Evolutionary conservation across 2,888 invertebrate genomes (phyloP).

Genomic region (Syrphus vitripennis): DNA sequence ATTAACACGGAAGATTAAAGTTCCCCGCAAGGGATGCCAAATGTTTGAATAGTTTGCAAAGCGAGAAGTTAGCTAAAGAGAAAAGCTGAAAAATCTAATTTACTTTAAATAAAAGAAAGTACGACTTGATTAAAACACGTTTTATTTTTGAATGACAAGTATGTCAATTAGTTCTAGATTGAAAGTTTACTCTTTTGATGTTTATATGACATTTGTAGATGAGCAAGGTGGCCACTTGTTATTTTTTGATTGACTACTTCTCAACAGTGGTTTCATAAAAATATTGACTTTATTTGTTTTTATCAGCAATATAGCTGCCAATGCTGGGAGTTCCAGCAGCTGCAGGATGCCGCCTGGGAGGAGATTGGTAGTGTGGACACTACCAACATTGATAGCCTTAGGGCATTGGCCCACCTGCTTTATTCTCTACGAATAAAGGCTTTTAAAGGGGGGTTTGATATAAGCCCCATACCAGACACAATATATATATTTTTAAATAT

Average conservation of each 20-base stretch:
- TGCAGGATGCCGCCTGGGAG: background rate
- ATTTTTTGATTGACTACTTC: too few species aligned
- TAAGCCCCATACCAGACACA: background rate
- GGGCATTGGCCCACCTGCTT: background rate
- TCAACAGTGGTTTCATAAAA: too few species aligned
- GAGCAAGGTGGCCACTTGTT: too few species aligned
- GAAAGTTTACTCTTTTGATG: too few species aligned
- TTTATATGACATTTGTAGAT: too few species aligned
- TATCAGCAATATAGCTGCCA: too few species aligned
- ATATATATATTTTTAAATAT: background rate
- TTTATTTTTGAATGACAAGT: too few species aligned
- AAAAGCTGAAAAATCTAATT: background rate
- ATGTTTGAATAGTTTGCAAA: background rate
- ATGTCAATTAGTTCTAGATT: too few species aligned
- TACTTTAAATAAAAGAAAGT: too few species aligned
- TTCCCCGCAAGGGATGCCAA: conserved; percentile 11
- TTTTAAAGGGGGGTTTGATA: background rate
- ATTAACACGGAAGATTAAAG: background rate
- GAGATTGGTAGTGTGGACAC: background rate
- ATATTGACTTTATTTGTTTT: too few species aligned
- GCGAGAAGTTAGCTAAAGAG: background rate
- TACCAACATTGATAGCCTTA: too few species aligned
- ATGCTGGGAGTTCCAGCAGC: background rate
- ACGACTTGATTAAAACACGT: background rate
- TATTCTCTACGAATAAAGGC: background rate